Evolutionary conservation across 2,888 invertebrate genomes (phyloP).

Genomic region (Cerastis leucographa): DNA sequence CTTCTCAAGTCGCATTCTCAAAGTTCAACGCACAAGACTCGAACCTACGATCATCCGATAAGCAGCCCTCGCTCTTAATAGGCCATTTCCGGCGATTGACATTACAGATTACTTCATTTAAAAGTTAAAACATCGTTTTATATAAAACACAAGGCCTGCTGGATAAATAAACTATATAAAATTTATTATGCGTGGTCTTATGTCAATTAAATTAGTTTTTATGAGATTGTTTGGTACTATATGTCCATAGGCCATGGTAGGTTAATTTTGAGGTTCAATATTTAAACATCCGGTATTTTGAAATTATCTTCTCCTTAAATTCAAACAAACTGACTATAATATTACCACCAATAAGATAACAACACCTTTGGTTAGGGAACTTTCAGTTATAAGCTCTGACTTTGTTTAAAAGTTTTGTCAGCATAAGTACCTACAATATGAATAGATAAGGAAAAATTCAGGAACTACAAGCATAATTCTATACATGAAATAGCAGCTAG

Average conservation of each 20-base stretch:
- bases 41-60: constrained; percentile 51
- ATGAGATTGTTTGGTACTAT: constrained; percentile 5
- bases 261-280: constrained; percentile 4
- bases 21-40: constrained; percentile 52
- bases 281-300: constrained; percentile 6
- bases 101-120: constrained; percentile 55
- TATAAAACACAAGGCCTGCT: constrained; percentile 29
- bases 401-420: not conserved
- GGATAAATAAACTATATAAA: constrained; percentile 13
- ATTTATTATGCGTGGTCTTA: not conserved
- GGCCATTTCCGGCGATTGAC: constrained; percentile 59
- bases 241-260: not conserved
- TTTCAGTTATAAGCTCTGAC: not conserved
- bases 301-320: not conserved
- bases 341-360: not conserved
- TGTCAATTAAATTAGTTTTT: constrained; percentile 17
- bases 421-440: too few species aligned
- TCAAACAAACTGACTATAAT: not conserved
- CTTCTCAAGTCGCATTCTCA: constrained; percentile 3
- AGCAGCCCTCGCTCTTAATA: constrained; percentile 52
- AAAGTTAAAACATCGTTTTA: constrained; percentile 37
- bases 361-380: not conserved
- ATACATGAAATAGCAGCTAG: not conserved
- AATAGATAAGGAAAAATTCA: not conserved
- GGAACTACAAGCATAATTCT: not conserved